Percentiles rank a stretch among this genome's conserved stretches.
These are phyloP conservation scores for Rhyzopertha dominica DNA, from an alignment of 1,140 invertebrate genomes.

Conservation along the genomic window DNA sequence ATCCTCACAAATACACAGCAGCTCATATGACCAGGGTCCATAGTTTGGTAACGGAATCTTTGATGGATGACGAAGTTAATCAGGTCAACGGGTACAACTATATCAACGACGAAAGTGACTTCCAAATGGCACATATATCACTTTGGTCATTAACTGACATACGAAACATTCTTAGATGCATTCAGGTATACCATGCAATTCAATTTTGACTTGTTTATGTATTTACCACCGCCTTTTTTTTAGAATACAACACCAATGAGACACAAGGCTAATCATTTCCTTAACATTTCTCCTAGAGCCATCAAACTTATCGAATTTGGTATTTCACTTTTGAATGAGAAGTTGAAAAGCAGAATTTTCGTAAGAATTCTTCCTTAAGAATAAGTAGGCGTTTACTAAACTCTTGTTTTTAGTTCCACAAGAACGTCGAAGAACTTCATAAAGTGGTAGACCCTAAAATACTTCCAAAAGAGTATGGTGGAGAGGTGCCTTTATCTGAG, in stretches of 20 bases:
- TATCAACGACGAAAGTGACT: slow-evolving; percentile 76
- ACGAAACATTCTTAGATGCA: slow-evolving; percentile 69
- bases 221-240: slow-evolving; percentile 33
- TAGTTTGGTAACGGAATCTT: slow-evolving; percentile 67
- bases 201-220: background rate
- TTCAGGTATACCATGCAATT: slow-evolving; percentile 56
- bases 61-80: slow-evolving; percentile 76
- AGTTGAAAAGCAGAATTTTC: slow-evolving; percentile 68
- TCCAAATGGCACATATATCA: slow-evolving; percentile 75
- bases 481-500: slow-evolving; percentile 66
- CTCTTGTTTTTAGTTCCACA: slow-evolving; percentile 59
- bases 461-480: slow-evolving; percentile 81
- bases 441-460: slow-evolving; percentile 66
- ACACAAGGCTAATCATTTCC: slow-evolving; percentile 78
- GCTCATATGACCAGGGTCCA: slow-evolving; percentile 72
- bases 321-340: slow-evolving; percentile 72
- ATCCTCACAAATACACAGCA: slow-evolving; percentile 68
- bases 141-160: slow-evolving; percentile 77
- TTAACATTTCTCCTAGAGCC: slow-evolving; percentile 74
- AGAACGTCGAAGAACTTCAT: slow-evolving; percentile 62
- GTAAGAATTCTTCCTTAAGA: slow-evolving; percentile 48
- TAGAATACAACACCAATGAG: slow-evolving; percentile 83
- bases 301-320: slow-evolving; percentile 74
- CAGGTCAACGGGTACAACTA: slow-evolving; percentile 74
- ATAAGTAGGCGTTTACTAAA: slow-evolving; percentile 5